Percentiles rank a stretch among this genome's conserved stretches.
Conservation (phyloP, 2,888 invertebrate genomes). For the Adela reaumurella region DNA sequence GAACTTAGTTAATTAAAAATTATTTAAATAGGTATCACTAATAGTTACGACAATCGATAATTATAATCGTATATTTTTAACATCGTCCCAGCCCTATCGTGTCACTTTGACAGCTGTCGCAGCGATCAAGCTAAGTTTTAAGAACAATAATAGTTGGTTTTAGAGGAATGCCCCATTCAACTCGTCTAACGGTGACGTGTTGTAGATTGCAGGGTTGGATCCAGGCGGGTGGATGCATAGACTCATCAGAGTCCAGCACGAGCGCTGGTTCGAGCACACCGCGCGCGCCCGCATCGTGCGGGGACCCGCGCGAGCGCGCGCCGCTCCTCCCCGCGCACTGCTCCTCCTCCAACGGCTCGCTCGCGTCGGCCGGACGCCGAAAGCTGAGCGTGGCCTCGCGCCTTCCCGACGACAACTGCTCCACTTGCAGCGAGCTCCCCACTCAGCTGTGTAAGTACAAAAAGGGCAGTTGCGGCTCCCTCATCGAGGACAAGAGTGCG, state of each 20-base stretch:
- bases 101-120: too few relatives aligned
- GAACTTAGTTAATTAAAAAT: too few relatives aligned
- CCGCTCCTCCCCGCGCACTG: constrained; percentile 43
- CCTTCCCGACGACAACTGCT: constrained; percentile 35
- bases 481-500: constrained; percentile 42
- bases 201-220: constrained; percentile 13
- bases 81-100: too few relatives aligned
- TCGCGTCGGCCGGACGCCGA: constrained; percentile 39
- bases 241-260: too few relatives aligned
- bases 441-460: constrained; percentile 33
- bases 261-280: constrained; percentile 42
- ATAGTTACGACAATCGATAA: too few relatives aligned
- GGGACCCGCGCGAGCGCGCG: constrained; percentile 38
- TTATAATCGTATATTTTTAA: too few relatives aligned
- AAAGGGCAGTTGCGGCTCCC: constrained; percentile 44
- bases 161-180: not conserved
- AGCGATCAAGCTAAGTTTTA: too few relatives aligned
- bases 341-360: constrained; percentile 44
- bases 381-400: constrained; percentile 35
- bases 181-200: not conserved
- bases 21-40: too few relatives aligned
- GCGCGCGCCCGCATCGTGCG: constrained; percentile 26
- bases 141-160: too few relatives aligned
- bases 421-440: constrained; percentile 43
- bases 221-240: constrained; percentile 37